Base-by-base conservation (phyloP, 2,113 vertebrate species). In the Gorsachius goisagi region DNA sequence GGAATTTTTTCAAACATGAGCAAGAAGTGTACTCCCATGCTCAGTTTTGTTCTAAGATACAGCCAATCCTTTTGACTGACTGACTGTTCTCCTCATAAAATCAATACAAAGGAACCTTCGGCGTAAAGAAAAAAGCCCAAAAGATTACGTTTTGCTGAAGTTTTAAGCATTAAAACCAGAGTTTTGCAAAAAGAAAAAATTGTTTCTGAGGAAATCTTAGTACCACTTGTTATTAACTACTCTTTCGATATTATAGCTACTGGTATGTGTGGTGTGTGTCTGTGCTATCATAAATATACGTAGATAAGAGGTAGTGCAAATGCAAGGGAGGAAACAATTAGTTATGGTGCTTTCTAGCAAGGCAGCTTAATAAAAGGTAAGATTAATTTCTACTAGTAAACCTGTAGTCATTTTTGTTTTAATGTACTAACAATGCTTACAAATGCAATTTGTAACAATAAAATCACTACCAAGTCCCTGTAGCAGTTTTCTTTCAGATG, bases 11-110 rank as follows among this genome's bases (percentile, higher is more conserved):
- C 21, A 35, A 56, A 18, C 3, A 0, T 9, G 20, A 55, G 11
- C 18, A 71, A 39, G 81, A 16, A n/a, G 11, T 7, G 4, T 41
- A 3, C 5, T 47, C 5, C 12, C 2, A 0, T 32, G 33, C 5
- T 81, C 21, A 3, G 17, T 81, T 77, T 58, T 47, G 2, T 56
- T 50, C n/a, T 41, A 10, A 76, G 69, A 23, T 39, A 13, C 9
- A 15, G 22, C 5, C 1, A 2, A 39, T 39, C 28, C 21, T 59
- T 83, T 16, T 35, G 27, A 30, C 27, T 44, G 27, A 30, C 27
- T 44, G 39, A 12, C 24, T 44, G 7, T 26, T 71, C 24, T 63
- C 33, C 18, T 35, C 9, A 5, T 2, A 23, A 76, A 45, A 47
- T 85, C 37, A 44, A 26, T 27, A 12, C 6, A 33, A 62, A 9